Base-by-base conservation (phyloP, 2,797 vertebrate species). In the Cygnus olor region DNA sequence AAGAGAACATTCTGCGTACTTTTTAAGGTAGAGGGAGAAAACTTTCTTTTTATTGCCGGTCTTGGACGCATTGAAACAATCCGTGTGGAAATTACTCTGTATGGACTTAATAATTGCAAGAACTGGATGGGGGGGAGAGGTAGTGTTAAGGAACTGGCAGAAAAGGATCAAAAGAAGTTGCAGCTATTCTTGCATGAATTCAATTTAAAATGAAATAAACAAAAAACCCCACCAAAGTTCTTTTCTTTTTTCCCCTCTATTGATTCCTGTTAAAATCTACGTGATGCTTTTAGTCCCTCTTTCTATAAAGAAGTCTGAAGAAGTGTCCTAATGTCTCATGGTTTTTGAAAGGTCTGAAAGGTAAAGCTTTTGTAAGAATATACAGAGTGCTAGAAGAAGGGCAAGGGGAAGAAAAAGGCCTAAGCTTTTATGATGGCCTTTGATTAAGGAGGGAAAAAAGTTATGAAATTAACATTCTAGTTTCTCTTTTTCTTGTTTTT, bases 401-500 rank as follows among this genome's bases (percentile, higher is more conserved):
- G 7, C 1, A 7, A 13, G 32, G 22, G 16, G 30, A 12, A 47
- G 10, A 32, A 34, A 64, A n/a, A 36, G 1, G 1, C 66, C 51
- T 42, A 69, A 74, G 4, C 49, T 27, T 57, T 91, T 92, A 38
- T 72, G 5, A 27, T 30, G n/a, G 36, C 9, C 19, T 71, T 85
- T 77, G 14, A 36, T 78, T 80, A 42, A 56, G 17, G 5, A 71
- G 54, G 38, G 34, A 17, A 19, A 47, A 17, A 57, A 74, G 16
- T 40, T 80, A 58, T 2, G 15, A 38, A 27, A 47, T n/a, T 8
- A 80, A 30, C 9, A 54, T 71, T 89, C 82, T 56, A 25, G 4
- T 81, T 13, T 60, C 15, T 78, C 25, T 25, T 70, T 25, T 57
- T 76, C 42, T 79, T 64, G 4, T 3, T 2, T 47, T 25, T 57